These are phyloP conservation scores for Andrena haemorrhoa DNA, from an alignment of 2,888 invertebrate species.

Conservation along the genomic window DNA sequence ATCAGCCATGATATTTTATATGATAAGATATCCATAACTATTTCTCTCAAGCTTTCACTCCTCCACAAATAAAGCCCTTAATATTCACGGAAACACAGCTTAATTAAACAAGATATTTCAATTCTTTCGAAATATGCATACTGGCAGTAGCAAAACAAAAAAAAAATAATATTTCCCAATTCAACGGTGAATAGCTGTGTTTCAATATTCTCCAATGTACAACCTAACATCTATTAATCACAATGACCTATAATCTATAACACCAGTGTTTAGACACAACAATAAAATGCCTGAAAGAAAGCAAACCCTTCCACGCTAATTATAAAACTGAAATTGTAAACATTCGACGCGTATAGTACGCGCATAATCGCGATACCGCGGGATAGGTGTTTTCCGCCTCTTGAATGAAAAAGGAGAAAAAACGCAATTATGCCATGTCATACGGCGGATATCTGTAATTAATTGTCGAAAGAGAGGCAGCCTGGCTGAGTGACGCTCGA, in stretches of 20 bases:
- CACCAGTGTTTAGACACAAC: background rate
- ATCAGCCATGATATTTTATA: background rate
- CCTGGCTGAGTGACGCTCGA: background rate
- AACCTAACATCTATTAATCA: background rate
- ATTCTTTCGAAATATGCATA: background rate
- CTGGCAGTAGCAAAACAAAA: background rate
- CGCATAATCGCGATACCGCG: background rate
- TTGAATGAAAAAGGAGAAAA: conserved; percentile 6
- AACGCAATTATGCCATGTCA: conserved; percentile 19
- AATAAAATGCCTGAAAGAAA: background rate
- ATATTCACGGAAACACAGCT: background rate
- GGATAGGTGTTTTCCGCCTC: conserved; percentile 1
- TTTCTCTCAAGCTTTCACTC: background rate
- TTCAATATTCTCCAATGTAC: background rate
- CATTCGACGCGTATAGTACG: background rate
- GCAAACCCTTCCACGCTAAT: background rate
- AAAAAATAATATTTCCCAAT: conserved; percentile 1
- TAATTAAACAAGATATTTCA: background rate
- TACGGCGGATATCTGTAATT: conserved; percentile 22
- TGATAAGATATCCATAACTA: background rate
- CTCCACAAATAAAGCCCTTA: background rate
- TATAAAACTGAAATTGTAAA: background rate
- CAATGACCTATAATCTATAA: background rate
- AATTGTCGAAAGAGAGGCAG: conserved; percentile 21
- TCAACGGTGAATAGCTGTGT: background rate